Conservation (phyloP, 1,140 invertebrate genomes). For the Sycobia sp. region DNA sequence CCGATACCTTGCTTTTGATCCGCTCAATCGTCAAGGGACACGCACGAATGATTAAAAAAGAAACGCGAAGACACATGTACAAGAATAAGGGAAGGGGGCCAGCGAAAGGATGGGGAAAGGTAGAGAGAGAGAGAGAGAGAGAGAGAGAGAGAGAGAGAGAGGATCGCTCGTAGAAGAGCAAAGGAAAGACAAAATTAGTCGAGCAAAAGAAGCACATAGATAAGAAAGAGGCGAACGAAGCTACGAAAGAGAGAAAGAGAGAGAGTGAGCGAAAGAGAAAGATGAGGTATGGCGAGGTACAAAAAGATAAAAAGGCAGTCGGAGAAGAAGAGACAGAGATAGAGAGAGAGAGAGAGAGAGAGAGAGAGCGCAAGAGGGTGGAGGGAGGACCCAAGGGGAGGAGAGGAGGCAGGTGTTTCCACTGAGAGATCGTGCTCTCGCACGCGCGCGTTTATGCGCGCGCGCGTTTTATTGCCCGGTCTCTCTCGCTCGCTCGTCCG, state of each 20-base stretch:
- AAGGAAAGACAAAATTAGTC: slow-evolving; percentile 35
- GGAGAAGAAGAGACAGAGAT: too few relatives aligned
- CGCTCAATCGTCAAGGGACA: too few relatives aligned
- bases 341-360: too few relatives aligned
- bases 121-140: not conserved
- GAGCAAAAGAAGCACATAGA: slow-evolving; percentile 17
- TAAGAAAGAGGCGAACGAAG: slow-evolving; percentile 4
- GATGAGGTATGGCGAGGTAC: slow-evolving; percentile 29
- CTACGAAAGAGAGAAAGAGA: slow-evolving; percentile 23
- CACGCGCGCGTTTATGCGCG: slow-evolving; percentile 55
- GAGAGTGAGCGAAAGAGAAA: too few relatives aligned
- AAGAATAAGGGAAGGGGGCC: slow-evolving; percentile 15
- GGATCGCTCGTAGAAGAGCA: slow-evolving; percentile 11
- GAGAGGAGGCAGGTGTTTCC: slow-evolving; percentile 51
- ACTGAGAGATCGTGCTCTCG: slow-evolving; percentile 46
- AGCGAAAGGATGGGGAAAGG: not conserved
- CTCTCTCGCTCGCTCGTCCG: slow-evolving; percentile 29
- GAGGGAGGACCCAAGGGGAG: slow-evolving; percentile 36
- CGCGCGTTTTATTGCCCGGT: slow-evolving; percentile 57
- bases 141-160: not conserved
- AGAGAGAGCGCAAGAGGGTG: not conserved
- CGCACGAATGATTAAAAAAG: too few relatives aligned
- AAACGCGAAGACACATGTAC: too few relatives aligned
- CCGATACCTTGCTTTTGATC: too few relatives aligned
- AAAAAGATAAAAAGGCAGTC: slow-evolving; percentile 35